Percentiles rank a stretch among this genome's conserved stretches.
Conservation (phyloP, 2,888 invertebrate genomes). For the Lepidocyrtinus sp. region DNA sequence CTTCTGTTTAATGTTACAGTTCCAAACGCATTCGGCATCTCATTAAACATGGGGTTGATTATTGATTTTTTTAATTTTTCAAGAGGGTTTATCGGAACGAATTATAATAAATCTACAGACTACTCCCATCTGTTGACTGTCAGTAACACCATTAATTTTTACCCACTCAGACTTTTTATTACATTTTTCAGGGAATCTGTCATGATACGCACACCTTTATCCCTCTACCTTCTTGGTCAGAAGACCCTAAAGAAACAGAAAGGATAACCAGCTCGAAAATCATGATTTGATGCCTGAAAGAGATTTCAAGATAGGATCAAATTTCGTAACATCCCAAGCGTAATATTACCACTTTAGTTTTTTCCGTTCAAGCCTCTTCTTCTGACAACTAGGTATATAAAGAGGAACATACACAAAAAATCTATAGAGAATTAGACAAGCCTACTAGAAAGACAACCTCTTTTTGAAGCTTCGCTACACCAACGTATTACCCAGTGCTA, state of each 20-base stretch:
- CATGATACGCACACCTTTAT: constrained; percentile 27
- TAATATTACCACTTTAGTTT: constrained; percentile 2
- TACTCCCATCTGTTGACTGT: constrained; percentile 15
- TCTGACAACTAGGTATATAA: not conserved
- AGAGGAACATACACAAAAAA: not conserved
- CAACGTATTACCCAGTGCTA: not conserved
- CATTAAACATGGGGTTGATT: too few species aligned
- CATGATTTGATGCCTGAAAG: constrained; percentile 24
- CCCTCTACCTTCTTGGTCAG: constrained; percentile 11
- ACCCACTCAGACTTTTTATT: not conserved
- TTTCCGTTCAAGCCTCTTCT: constrained; percentile 20
- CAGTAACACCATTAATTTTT: constrained; percentile 16
- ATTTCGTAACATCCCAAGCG: constrained; percentile 27
- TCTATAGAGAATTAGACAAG: not conserved
- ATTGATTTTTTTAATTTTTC: not conserved
- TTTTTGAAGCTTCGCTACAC: not conserved
- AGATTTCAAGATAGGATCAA: constrained; percentile 39
- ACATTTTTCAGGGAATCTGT: constrained; percentile 34
- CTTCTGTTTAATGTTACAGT: not conserved
- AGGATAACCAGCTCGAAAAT: constrained; percentile 5
- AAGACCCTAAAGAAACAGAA: constrained; percentile 36
- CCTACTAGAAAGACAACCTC: not conserved
- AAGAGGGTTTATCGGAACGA: not conserved
- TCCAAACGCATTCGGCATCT: too few species aligned
- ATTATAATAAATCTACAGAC: constrained; percentile 11